phyloP scores from a whole-genome alignment of 2,797 vertebrate genomes.

The Rhinichthys osculus region DNA sequence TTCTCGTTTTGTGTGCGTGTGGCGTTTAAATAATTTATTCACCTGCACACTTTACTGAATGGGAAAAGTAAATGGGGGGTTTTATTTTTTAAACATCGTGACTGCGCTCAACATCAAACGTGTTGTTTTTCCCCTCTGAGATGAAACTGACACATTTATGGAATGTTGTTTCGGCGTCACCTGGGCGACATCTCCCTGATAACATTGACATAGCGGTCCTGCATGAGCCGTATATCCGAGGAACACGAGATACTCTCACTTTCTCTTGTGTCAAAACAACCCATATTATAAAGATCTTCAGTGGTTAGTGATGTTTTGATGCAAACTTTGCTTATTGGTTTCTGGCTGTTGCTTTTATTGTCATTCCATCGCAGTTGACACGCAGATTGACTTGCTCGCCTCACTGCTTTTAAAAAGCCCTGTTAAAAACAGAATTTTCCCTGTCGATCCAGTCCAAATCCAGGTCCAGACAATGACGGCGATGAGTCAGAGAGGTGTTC shows the following conservation, averaged over 20 bases:
- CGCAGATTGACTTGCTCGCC: conserved; percentile 9
- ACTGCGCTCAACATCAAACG: conserved; percentile 5
- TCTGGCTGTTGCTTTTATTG: conserved; percentile 45
- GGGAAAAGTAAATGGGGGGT: neutral
- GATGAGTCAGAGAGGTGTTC: conserved; percentile 21
- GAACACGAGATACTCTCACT: neutral
- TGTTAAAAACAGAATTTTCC: neutral
- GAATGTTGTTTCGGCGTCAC: conserved; percentile 6
- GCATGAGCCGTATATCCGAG: neutral
- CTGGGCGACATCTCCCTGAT: neutral
- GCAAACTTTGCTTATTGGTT: neutral
- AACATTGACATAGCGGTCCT: neutral
- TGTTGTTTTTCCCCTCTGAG: neutral
- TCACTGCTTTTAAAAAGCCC: conserved; percentile 5
- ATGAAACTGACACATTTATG: conserved; percentile 29
- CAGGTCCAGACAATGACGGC: neutral
- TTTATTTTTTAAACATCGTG: conserved; percentile 6
- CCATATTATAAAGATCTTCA: conserved; percentile 11
- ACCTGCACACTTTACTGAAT: conserved; percentile 21
- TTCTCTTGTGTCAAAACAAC: neutral
- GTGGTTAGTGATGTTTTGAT: conserved; percentile 15
- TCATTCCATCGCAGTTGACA: conserved; percentile 34
- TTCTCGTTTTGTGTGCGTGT: neutral
- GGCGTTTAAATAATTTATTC: conserved; percentile 28
- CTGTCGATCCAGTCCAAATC: neutral